Conservation (phyloP, 2,113 vertebrate species). For the Chaenocephalus aceratus region DNA sequence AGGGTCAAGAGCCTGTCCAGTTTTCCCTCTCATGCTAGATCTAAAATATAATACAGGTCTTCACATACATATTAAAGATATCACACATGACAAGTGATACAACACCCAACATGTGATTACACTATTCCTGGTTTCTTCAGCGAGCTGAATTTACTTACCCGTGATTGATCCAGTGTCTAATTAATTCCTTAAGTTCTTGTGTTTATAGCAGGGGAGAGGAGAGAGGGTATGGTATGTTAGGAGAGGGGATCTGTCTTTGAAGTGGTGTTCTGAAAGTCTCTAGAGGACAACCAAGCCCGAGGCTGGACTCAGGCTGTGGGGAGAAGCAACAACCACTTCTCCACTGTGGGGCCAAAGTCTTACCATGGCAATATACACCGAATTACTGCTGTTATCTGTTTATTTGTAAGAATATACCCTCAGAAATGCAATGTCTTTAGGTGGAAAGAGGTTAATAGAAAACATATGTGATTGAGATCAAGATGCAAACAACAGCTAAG, state of each 20-base stretch:
- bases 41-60: conserved; percentile 16
- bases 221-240: conserved; percentile 46
- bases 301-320: conserved; percentile 74
- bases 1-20: conserved; percentile 36
- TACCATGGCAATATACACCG: conserved; percentile 23
- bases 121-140: conserved; percentile 37
- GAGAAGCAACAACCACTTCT: conserved; percentile 63
- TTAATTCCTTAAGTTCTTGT: conserved; percentile 83
- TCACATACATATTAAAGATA: conserved; percentile 50
- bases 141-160: conserved; percentile 53
- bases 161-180: conserved; percentile 76
- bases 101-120: conserved; percentile 36
- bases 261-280: conserved; percentile 77
- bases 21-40: conserved; percentile 46
- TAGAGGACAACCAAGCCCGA: conserved; percentile 69
- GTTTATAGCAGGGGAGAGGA: conserved; percentile 65
- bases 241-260: conserved; percentile 77
- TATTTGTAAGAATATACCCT: conserved; percentile 48
- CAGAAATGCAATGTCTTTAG: conserved; percentile 18
- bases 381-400: conserved; percentile 40
- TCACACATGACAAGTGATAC: conserved; percentile 16
- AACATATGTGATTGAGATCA: conserved; percentile 17
- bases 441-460: conserved; percentile 17
- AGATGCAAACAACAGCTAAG: conserved; percentile 19
- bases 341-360: conserved; percentile 37